Evolutionary conservation across 1,140 invertebrate genomes (phyloP).

Genomic region (Theocolax elegans): DNA sequence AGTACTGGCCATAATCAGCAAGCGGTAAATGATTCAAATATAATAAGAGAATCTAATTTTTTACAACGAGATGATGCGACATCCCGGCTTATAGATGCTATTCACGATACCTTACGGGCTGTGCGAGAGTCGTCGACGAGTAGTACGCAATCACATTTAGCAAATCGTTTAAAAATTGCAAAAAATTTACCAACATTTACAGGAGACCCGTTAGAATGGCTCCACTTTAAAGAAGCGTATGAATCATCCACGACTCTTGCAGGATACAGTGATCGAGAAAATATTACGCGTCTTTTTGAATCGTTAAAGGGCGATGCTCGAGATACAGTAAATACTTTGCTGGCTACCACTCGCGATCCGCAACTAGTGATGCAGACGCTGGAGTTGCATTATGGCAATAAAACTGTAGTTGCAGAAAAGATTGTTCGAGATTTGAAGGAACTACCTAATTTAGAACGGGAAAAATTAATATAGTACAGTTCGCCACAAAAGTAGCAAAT

Average conservation of each 20-base stretch:
- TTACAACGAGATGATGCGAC: not conserved
- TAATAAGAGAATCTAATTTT: not conserved
- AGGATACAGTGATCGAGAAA: constrained; percentile 6
- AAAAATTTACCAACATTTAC: constrained; percentile 1
- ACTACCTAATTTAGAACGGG: constrained; percentile 15
- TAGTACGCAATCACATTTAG: not conserved
- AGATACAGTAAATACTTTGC: not conserved
- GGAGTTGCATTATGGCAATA: constrained; percentile 21
- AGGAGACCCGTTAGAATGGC: constrained; percentile 15
- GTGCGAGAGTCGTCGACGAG: not conserved
- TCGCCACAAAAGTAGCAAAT: not conserved
- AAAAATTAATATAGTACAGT: constrained; percentile 16
- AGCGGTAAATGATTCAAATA: not conserved
- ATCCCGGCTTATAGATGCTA: not conserved
- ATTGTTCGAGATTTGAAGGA: constrained; percentile 14
- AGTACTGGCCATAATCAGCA: not conserved
- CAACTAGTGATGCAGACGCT: not conserved
- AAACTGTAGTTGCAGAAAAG: not conserved
- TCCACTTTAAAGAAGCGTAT: constrained; percentile 26
- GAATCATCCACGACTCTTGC: not conserved
- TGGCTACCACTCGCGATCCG: not conserved
- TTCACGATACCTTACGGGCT: not conserved
- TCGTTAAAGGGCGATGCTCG: not conserved
- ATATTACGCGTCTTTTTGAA: not conserved
- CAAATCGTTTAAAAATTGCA: not conserved